Percentiles rank a stretch among this genome's conserved stretches.
These are phyloP conservation scores for Aporophyla nigra DNA, from an alignment of 2,888 invertebrate genomes.

Conservation along the genomic window DNA sequence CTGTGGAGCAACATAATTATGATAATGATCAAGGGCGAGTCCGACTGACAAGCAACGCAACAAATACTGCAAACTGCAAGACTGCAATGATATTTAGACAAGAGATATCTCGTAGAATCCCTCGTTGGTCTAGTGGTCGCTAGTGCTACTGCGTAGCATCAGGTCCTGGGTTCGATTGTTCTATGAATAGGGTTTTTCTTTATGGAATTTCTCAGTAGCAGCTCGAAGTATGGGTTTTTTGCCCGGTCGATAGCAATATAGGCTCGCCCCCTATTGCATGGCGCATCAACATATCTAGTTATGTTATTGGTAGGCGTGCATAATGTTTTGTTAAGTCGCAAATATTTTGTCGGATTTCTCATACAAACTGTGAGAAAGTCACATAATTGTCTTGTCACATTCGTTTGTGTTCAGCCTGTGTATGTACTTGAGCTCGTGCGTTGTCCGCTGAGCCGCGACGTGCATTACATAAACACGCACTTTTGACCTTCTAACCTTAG, in stretches of 20 bases:
- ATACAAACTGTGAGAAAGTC: neutral
- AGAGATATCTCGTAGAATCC: neutral
- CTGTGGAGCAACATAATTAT: neutral
- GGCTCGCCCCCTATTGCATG: neutral
- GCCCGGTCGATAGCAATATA: neutral
- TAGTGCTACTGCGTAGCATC: neutral
- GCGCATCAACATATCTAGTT: no score
- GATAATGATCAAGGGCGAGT: neutral
- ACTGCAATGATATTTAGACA: neutral
- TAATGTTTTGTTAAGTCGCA: neutral
- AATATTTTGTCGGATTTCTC: neutral
- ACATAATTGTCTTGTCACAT: neutral
- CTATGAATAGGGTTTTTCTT: neutral
- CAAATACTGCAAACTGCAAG: neutral
- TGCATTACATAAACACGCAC: constrained; percentile 51
- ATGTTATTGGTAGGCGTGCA: neutral
- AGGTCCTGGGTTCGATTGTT: neutral
- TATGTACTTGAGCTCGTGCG: neutral
- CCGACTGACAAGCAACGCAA: neutral
- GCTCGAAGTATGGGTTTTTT: neutral
- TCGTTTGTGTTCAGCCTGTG: neutral
- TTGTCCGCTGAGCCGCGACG: constrained; percentile 21
- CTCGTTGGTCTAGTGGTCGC: neutral
- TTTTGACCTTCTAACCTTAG: constrained; percentile 52
- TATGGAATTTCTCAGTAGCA: neutral